Percentiles rank a stretch among this genome's conserved stretches.
These are phyloP conservation scores for Pseudorectes ferrugineus DNA, from an alignment of 2,113 vertebrate genomes.

Conservation along the genomic window DNA sequence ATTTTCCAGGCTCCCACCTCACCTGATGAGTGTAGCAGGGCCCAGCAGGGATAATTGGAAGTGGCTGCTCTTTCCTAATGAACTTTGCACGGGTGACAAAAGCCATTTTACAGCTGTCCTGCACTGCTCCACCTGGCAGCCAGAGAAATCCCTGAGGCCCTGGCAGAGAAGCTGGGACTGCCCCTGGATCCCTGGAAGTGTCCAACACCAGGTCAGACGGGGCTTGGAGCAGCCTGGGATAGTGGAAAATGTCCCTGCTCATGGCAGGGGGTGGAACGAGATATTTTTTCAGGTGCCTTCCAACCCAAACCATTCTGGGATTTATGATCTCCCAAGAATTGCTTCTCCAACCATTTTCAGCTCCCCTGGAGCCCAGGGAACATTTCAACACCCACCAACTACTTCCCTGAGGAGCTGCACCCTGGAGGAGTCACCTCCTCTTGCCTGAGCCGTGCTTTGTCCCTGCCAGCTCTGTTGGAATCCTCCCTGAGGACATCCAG, in stretches of 20 bases:
- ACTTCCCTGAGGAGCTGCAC: not conserved
- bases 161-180: not conserved
- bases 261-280: not conserved
- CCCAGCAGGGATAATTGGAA: not conserved
- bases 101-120: not conserved
- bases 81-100: not conserved
- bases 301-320: not conserved
- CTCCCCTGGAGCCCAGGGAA: not conserved
- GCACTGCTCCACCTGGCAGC: not conserved
- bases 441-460: not conserved
- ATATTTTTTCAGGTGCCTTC: not conserved
- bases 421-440: not conserved
- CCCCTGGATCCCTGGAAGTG: not conserved
- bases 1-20: not conserved
- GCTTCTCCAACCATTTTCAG: not conserved
- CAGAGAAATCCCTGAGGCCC: not conserved
- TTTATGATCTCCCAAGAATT: not conserved
- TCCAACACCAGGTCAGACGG: accelerated
- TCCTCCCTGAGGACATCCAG: not conserved
- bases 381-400: not conserved
- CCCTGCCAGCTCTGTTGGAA: too few relatives aligned
- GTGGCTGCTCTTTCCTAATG: not conserved
- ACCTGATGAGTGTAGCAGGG: not conserved
- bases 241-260: not conserved
- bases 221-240: accelerated